A percentile compares a stretch with the other conserved stretches of the same genome.
phyloP scores from a whole-genome alignment of 2,113 vertebrate species.

The Bubalus kerabau region DNA sequence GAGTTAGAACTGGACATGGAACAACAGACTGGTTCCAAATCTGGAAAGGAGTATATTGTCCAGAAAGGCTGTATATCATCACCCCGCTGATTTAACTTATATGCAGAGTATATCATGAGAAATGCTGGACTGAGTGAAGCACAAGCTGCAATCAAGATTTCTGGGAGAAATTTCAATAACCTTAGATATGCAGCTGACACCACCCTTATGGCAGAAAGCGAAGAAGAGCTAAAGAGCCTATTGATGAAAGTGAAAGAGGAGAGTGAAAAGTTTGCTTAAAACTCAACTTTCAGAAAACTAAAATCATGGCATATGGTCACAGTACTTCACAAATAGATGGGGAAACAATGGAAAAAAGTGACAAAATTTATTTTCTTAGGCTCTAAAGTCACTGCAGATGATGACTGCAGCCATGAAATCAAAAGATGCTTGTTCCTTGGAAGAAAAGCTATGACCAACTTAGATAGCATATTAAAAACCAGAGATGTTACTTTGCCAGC shows the following conservation, averaged over 20 bases:
- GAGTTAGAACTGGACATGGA: not conserved
- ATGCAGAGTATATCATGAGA: not conserved
- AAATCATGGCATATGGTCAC: not conserved
- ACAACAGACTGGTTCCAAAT: not conserved
- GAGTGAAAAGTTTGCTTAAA: not conserved
- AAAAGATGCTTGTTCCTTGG: not conserved
- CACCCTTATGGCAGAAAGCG: not conserved
- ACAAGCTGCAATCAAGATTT: not conserved
- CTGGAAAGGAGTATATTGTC: not conserved
- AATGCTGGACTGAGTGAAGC: not conserved
- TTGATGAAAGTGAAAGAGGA: not conserved
- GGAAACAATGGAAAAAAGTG: not conserved
- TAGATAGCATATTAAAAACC: not conserved
- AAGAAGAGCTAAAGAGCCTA: not conserved
- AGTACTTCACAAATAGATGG: not conserved
- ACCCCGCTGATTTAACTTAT: not conserved
- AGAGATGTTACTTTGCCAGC: not conserved
- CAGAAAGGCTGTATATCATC: not conserved
- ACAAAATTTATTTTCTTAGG: not conserved
- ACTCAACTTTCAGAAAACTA: not conserved
- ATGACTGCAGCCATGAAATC: not conserved
- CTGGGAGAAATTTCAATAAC: not conserved
- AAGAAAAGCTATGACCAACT: not conserved
- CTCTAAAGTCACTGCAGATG: not conserved
- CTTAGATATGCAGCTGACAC: not conserved